Evolutionary conservation across 2,797 vertebrate species (phyloP).

Genomic region (Pseudochaenichthys georgianus): DNA sequence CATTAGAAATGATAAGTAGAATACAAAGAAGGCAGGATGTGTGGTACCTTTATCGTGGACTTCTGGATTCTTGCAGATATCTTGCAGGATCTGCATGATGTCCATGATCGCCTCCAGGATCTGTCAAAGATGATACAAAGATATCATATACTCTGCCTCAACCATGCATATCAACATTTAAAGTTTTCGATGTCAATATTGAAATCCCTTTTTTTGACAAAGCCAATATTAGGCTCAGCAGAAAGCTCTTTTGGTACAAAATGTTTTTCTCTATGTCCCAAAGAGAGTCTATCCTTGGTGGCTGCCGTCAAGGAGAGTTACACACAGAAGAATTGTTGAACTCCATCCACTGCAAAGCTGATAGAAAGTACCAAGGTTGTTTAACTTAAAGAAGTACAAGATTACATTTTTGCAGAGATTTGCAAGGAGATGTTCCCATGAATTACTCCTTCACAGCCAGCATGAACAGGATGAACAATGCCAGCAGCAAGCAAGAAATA

Average conservation of each 20-base stretch:
- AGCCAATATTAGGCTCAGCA: no score
- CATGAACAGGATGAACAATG: no score
- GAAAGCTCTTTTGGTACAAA: not conserved
- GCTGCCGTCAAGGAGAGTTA: not conserved
- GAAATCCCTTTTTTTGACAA: no score
- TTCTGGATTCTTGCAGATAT: constrained; percentile 91
- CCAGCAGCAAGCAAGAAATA: no score
- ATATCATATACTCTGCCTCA: not conserved
- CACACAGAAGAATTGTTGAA: no score
- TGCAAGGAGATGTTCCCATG: not conserved
- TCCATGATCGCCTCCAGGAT: constrained; percentile 93
- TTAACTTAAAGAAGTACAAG: not conserved
- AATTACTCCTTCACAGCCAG: not conserved
- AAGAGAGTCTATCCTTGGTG: not conserved
- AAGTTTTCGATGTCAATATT: no score
- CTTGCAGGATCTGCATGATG: constrained; percentile 91
- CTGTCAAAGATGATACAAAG: constrained; percentile 70
- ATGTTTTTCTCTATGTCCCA: not conserved
- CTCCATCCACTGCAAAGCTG: no score
- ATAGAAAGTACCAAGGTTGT: not conserved
- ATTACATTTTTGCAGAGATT: not conserved
- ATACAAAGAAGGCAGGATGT: not conserved
- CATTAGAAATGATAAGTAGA: not conserved
- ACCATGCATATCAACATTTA: not conserved
- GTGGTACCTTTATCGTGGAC: constrained; percentile 92